Base-by-base conservation (phyloP, 35 echinoderm and acorn worm genomes). In the Apostichopus californicus region DNA sequence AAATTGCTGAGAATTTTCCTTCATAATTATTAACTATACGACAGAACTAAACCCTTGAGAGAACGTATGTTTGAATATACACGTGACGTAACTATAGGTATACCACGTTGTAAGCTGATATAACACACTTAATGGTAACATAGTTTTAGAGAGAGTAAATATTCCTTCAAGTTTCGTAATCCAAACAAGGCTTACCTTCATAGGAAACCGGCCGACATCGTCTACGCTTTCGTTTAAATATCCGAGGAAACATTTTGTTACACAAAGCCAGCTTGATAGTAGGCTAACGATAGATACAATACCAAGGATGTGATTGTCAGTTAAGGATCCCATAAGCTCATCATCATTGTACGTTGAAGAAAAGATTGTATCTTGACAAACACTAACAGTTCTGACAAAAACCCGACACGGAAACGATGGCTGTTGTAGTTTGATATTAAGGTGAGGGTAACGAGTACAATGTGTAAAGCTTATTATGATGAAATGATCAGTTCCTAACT, bases 191-290 rank as follows among this genome's bases (percentile, higher is more conserved):
- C 71, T 75, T 75, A 75, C 71, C 71, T 75, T 75, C 71, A 22
- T 75, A 0, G 3, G 71, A 75, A 22, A 75, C 71, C 1, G 71
- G 71, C 1, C 55, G 55, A 58, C 81, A 85, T 59, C 81, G 13
- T 60, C 57, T 56, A 6, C 81, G 54, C 81, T 85, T 85, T 59
- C 81, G 17, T 55, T 85, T 85, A 25, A 85, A 85, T 58, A 85
- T 85, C 57, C 81, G 55, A 18, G 81, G 81, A 25, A 85, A 85
- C 81, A 85, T 85, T 85, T 85, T 85, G 54, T 59, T 59, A 60
- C 81, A 85, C 10, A n/a, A 85, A 85, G 55, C 81, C 81, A 85
- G 81, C 54, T 75, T 75, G 15, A 18, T 7, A 75, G 14, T 20
- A 68, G 26, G 26, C 7, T 61, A 61, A 61, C 58, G 58, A 61